Conservation (phyloP, 2,888 invertebrate species). For the Mythimna vitellina region DNA sequence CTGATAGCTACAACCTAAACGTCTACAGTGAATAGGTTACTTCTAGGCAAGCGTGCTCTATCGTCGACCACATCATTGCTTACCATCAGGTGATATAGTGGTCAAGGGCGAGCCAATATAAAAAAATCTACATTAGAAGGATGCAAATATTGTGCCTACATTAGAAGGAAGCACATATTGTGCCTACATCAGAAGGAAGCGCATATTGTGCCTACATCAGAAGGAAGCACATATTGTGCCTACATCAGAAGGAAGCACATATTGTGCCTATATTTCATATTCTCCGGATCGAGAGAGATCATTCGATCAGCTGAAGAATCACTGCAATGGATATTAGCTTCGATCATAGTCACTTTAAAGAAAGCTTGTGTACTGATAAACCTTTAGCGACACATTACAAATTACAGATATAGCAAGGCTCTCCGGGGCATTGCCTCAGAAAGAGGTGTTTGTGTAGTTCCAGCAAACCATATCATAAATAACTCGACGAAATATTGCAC, state of each 20-base stretch:
- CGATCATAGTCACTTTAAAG: not conserved
- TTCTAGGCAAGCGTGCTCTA: too few species aligned
- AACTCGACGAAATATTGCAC: conserved; percentile 6
- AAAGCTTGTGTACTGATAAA: not conserved
- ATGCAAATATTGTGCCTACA: not conserved
- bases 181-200: too few species aligned
- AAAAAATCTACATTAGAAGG: too few species aligned
- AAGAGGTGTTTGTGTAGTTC: not conserved
- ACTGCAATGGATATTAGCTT: not conserved
- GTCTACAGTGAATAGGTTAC: too few species aligned
- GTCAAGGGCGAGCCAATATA: too few species aligned
- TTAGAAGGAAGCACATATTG: not conserved
- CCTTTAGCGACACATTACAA: not conserved
- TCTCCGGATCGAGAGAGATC: not conserved
- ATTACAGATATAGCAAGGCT: not conserved
- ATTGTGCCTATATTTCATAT: not conserved
- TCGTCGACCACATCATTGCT: too few species aligned
- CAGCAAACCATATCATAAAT: not conserved
- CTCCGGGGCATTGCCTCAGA: not conserved
- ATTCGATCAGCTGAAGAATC: too few species aligned
- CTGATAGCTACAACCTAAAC: too few species aligned
- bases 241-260: not conserved
- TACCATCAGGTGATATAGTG: too few species aligned
- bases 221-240: too few species aligned
- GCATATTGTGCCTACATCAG: too few species aligned